Percentiles rank a stretch among this genome's conserved stretches.
phyloP scores from a whole-genome alignment of 2,888 invertebrate genomes.

The Cryptosula pallasiana region DNA sequence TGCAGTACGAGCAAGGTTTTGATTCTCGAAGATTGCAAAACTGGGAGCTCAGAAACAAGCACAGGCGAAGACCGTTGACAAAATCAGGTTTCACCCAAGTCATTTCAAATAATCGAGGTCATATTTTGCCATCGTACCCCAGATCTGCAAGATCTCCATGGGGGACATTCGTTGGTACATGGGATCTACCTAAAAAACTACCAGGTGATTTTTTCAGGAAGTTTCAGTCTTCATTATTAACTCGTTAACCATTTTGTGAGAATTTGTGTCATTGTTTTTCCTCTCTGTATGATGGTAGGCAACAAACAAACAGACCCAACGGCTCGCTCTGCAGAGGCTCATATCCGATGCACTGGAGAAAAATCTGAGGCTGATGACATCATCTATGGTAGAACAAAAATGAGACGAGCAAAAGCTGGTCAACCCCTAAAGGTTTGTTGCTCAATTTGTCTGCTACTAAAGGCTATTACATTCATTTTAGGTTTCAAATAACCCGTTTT shows the following conservation, averaged over 20 bases:
- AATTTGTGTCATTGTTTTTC: no score
- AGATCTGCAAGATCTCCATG: slow-evolving; percentile 46
- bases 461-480: no score
- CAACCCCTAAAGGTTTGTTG: not conserved
- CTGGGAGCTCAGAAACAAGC: slow-evolving; percentile 43
- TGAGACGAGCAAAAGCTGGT: slow-evolving; percentile 25
- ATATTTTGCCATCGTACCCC: slow-evolving; percentile 40
- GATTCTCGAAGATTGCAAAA: slow-evolving; percentile 45
- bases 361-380: slow-evolving; percentile 14
- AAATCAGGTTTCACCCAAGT: slow-evolving; percentile 43
- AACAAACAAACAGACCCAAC: slow-evolving; percentile 38
- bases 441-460: no score
- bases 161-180: slow-evolving; percentile 51
- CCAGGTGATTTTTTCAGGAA: slow-evolving; percentile 47
- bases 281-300: no score
- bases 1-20: slow-evolving; percentile 49
- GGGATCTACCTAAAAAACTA: slow-evolving; percentile 48
- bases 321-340: slow-evolving; percentile 35
- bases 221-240: no score
- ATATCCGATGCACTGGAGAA: not conserved
- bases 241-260: no score
- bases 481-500: no score
- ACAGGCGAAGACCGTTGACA: slow-evolving; percentile 39
- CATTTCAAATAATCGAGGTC: slow-evolving; percentile 44
- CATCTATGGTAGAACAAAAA: slow-evolving; percentile 15